A percentile compares a stretch with the other conserved stretches of the same genome.
Evolutionary conservation across 2,113 vertebrate species (phyloP).

Genomic region (Scomber colias): DNA sequence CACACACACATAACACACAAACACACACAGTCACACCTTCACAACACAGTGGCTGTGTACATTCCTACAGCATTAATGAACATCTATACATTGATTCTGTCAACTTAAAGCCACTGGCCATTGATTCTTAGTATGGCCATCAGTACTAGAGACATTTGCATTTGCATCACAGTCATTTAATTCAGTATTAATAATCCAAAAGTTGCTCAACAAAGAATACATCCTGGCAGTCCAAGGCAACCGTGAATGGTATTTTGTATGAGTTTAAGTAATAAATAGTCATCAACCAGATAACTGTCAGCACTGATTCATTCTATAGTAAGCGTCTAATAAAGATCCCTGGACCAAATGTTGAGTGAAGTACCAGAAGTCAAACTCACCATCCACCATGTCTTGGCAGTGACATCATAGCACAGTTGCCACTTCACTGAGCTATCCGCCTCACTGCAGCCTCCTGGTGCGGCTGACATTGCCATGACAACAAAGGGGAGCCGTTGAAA

Average conservation of each 20-base stretch:
- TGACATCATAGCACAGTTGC: slow-evolving; percentile 92
- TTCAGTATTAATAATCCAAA: neutral
- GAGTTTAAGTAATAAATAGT: too few species aligned
- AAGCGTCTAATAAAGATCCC: neutral
- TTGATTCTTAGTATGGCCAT: neutral
- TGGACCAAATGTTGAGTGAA: neutral
- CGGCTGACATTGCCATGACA: slow-evolving; percentile 57
- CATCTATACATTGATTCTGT: too few species aligned
- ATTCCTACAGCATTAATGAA: neutral
- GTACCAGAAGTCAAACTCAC: slow-evolving; percentile 83
- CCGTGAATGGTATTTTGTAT: too few species aligned
- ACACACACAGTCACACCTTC: neutral
- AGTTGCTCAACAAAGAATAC: neutral
- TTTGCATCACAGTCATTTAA: neutral
- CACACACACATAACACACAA: too few species aligned
- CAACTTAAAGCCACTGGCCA: too few species aligned
- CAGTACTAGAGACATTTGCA: neutral
- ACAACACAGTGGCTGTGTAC: neutral
- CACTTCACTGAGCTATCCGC: slow-evolving; percentile 86
- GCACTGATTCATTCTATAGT: neutral
- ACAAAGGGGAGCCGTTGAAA: slow-evolving; percentile 30
- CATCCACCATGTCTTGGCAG: slow-evolving; percentile 95
- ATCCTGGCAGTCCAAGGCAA: neutral
- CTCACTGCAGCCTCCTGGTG: slow-evolving; percentile 27
- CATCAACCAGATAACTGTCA: too few species aligned